These are phyloP conservation scores for Cyanistes caeruleus DNA, from an alignment of 2,113 vertebrate genomes.

Conservation along the genomic window DNA sequence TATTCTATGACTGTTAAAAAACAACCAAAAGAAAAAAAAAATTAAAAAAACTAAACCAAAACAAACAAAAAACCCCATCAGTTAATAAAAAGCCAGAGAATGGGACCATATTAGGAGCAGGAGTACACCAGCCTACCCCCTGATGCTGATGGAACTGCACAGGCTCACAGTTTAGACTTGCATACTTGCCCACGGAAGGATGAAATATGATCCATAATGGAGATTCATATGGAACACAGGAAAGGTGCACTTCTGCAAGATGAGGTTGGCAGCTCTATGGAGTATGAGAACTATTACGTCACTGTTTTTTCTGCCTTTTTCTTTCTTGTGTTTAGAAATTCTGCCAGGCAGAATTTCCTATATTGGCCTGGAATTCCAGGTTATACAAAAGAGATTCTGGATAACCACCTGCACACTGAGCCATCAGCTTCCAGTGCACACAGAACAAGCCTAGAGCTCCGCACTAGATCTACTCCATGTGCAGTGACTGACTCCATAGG, in stretches of 20 bases:
- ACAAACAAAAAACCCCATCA: neutral
- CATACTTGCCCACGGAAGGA: neutral
- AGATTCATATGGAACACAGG: neutral
- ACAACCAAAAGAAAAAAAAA: neutral
- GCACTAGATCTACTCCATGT: neutral
- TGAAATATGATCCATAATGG: neutral
- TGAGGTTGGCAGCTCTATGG: neutral
- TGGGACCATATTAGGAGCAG: neutral
- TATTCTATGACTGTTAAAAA: neutral
- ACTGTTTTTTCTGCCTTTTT: neutral
- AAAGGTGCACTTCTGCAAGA: rapidly evolving
- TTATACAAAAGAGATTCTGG: neutral
- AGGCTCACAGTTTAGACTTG: neutral
- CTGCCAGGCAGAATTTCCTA: neutral
- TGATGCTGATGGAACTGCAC: neutral
- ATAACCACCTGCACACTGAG: neutral
- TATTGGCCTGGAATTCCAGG: neutral
- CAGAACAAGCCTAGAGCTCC: neutral
- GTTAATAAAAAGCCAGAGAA: neutral
- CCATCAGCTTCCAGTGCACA: neutral
- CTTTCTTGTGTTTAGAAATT: neutral
- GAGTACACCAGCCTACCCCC: neutral
- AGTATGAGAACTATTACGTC: neutral
- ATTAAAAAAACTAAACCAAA: neutral
- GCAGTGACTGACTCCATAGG: neutral